Evolutionary conservation across 2,888 invertebrate genomes (phyloP).

Genomic region (Platycnemis pennipes): DNA sequence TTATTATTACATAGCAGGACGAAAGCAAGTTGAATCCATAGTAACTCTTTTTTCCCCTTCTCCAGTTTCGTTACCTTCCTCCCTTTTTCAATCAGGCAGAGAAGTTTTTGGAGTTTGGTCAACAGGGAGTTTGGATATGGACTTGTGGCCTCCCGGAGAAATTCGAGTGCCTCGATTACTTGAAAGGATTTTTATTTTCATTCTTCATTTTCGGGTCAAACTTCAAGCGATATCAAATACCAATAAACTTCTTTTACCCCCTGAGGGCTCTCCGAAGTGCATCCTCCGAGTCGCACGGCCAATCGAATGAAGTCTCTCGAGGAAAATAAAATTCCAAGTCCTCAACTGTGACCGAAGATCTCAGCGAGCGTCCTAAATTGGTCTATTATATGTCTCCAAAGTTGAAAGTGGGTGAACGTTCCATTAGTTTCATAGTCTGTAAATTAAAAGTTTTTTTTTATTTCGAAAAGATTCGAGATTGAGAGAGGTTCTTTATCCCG

Average conservation of each 20-base stretch:
- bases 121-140: background rate
- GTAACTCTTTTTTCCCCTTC: no score
- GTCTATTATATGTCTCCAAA: no score
- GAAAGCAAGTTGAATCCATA: no score
- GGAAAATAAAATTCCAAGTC: background rate
- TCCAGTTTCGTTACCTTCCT: background rate
- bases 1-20: no score
- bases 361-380: no score
- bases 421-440: no score
- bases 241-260: background rate
- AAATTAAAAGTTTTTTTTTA: no score
- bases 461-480: no score
- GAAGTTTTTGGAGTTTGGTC: no score
- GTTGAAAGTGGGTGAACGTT: no score
- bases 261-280: background rate
- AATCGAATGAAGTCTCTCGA: background rate
- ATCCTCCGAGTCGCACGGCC: background rate
- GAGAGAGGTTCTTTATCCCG: no score
- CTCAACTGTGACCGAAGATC: background rate
- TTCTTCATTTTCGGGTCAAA: background rate
- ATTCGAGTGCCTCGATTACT: background rate
- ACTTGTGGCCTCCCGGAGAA: background rate
- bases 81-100: background rate
- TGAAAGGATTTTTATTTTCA: background rate
- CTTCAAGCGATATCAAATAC: background rate